Evolutionary conservation across 1,140 invertebrate genomes (phyloP).

Genomic region (Nephila pilipes): DNA sequence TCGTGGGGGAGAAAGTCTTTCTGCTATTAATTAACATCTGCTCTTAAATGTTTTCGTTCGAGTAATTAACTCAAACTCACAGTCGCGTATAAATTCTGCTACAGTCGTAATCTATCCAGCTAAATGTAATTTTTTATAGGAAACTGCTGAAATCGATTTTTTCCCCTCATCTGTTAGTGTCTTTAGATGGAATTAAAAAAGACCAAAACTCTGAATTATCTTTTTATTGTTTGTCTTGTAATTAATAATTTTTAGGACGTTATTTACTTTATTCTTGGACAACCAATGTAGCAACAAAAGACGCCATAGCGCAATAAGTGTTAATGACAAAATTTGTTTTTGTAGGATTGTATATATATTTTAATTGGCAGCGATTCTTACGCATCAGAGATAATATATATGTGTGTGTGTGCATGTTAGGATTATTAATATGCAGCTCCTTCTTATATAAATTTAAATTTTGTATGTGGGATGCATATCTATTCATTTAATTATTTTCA

Average conservation of each 20-base stretch:
- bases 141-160: conserved; percentile 39
- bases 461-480: neutral
- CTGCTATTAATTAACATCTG: conserved; percentile 76
- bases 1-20: conserved; percentile 49
- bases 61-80: conserved; percentile 71
- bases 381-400: neutral
- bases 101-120: conserved; percentile 53
- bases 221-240: conserved; percentile 54
- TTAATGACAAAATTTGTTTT: conserved; percentile 9
- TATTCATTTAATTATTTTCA: neutral
- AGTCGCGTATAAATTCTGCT: conserved; percentile 24
- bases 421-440: neutral
- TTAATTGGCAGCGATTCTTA: neutral
- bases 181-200: conserved; percentile 55
- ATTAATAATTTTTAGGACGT: conserved; percentile 34
- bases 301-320: neutral
- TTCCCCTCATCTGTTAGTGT: conserved; percentile 20
- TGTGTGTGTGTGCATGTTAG: neutral
- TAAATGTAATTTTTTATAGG: conserved; percentile 1
- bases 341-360: neutral
- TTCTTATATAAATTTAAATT: conserved; percentile 12
- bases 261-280: neutral
- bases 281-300: neutral
- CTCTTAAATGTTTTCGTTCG: conserved; percentile 75
- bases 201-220: neutral